These are phyloP conservation scores for Limnothrissa miodon DNA, from an alignment of 2,113 vertebrate species.

Conservation along the genomic window DNA sequence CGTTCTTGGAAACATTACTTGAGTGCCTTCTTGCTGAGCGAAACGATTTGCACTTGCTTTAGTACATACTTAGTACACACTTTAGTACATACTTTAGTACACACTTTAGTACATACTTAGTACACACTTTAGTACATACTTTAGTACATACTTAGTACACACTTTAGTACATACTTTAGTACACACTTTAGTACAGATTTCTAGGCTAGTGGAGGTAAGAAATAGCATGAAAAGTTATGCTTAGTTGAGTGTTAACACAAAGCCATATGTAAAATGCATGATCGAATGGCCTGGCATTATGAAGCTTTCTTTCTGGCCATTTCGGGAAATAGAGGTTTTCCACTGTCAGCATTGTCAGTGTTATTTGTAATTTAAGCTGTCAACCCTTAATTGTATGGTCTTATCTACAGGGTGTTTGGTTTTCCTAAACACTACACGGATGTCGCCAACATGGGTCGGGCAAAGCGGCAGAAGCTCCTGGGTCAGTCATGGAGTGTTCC, in stretches of 20 bases:
- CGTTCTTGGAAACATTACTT: too few relatives aligned
- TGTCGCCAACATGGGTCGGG: conserved; percentile 80
- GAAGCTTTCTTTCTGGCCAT: background rate
- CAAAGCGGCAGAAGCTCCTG: conserved; percentile 84
- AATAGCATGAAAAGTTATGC: background rate
- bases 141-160: too few relatives aligned
- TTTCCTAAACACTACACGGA: conserved; percentile 94
- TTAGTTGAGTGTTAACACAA: background rate
- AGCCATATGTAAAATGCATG: background rate
- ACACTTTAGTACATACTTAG: too few relatives aligned
- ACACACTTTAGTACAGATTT: too few relatives aligned
- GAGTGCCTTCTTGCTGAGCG: too few relatives aligned
- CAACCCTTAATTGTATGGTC: background rate
- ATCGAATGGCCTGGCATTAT: background rate
- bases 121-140: too few relatives aligned
- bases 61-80: too few relatives aligned
- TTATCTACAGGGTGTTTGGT: conserved; percentile 83
- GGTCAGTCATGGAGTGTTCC: conserved; percentile 91
- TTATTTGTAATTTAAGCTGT: background rate
- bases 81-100: too few relatives aligned
- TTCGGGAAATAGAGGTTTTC: background rate
- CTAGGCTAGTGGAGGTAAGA: background rate
- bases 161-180: too few relatives aligned
- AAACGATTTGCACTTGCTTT: too few relatives aligned
- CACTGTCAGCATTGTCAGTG: background rate